Evolutionary conservation across 2,797 vertebrate genomes (phyloP), one percentile per base, ranked within the genome.

Genomic region (Chelonia mydas): DNA sequence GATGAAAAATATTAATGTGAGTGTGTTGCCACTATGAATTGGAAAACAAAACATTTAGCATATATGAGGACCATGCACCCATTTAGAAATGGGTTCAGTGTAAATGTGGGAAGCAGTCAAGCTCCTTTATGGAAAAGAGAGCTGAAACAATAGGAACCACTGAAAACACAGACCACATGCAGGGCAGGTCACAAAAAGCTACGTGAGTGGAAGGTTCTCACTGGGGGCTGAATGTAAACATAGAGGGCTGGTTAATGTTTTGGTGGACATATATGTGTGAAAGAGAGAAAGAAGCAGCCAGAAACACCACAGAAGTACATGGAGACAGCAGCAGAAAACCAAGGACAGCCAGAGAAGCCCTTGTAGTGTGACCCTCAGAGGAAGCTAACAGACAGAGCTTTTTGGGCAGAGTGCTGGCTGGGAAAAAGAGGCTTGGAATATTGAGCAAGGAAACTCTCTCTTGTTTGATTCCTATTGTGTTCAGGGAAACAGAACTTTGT

Each of bases 151-250:
- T 79, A 91, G 31, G 10, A 31, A 9, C 49, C 25, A 41, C 45
- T 6, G 21, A 54, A 2, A 3, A 21, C 68, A 21, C 68, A 17
- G 3, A 3, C 61, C 53, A 55, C 50, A 72, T 5, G 41, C 50
- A 65, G 7, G 3, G 77, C 23, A 72, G 90, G 6, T 25, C 61
- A 49, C 21, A 45, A 47, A 84, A 90, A 85, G 2, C 12, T 41
- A 3, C 1, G 1, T 3, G 51, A 84, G 77, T 68, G 0, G 0
- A 17, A 37, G 27, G 6, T 1, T 16, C 92, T 77, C 59, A 5
- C 3, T 1, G 0, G 23, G 11, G 1, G 15, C 19, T 16, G 49
- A 81, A 74, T 37, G 33, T 7, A 85, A 3, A 68, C 1, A 0
- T 76, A 50, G 83, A 57, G 83, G 27, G 13, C 80, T 90, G 72